Percentiles rank a stretch among this genome's conserved stretches.
phyloP scores from a whole-genome alignment of 2,888 invertebrate species.

The Drosophila kuntzei region DNA sequence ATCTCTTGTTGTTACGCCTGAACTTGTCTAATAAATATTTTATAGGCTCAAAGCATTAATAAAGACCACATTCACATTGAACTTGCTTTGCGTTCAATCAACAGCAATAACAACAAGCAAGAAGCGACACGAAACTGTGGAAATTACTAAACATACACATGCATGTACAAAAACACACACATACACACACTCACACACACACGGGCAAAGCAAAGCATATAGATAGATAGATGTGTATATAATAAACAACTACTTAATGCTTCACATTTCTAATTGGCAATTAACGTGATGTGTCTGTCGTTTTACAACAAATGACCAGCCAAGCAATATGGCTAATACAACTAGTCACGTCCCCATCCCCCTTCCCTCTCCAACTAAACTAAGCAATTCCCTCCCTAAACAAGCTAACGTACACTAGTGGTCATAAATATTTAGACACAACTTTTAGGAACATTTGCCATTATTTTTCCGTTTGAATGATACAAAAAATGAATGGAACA shows the following conservation, averaged over 20 bases:
- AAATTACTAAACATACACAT: constrained; percentile 11
- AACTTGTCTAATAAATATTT: constrained; percentile 23
- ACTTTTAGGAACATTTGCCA: no score
- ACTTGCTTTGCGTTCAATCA: constrained; percentile 39
- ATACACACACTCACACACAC: background rate
- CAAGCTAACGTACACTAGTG: no score
- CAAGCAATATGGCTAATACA: constrained; percentile 46
- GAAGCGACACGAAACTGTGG: constrained; percentile 17
- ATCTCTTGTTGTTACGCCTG: background rate
- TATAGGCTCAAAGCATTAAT: constrained; percentile 29
- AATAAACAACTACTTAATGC: constrained; percentile 60
- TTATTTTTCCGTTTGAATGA: no score
- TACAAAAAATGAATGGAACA: no score
- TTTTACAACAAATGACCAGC: constrained; percentile 57
- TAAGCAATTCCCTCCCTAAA: no score
- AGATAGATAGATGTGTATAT: constrained; percentile 9
- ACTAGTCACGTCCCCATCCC: constrained; percentile 19
- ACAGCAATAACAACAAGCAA: constrained; percentile 2
- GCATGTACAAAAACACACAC: no score
- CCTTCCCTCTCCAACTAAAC: background rate
- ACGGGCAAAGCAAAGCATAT: constrained; percentile 4
- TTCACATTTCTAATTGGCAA: constrained; percentile 66
- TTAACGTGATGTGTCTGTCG: constrained; percentile 64
- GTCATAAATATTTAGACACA: no score
- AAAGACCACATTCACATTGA: constrained; percentile 17